Evolutionary conservation across 1,140 invertebrate genomes (phyloP), one percentile per base, ranked within the genome.

Genomic region (Achroia grisella): DNA sequence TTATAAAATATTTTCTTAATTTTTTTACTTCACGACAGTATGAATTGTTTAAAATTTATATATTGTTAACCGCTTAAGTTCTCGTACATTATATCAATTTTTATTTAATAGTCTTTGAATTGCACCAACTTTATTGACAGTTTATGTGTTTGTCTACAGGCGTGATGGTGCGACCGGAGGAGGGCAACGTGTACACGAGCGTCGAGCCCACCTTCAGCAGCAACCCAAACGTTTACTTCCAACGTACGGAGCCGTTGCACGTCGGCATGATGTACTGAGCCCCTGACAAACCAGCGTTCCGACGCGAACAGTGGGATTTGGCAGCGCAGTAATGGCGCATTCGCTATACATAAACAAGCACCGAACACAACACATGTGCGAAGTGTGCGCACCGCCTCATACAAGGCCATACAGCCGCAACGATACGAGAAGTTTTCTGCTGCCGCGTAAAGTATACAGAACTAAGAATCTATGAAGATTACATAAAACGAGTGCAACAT

Each of bases 211-310:
- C 93, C 40, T 86, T 94, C 67, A 94, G 93, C 74, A 92, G 91
- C 70, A 94, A 94, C 87, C 93, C 93, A 42, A 94, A 94, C 84
- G 93, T 94, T 14, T 94, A 91, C 77, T 94, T 94, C 78, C 93
- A 94, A 77, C 89, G 93, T 57, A 89, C 90, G 46, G 91, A 93
- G 88, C 57, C 88, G 88, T 50, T 93, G 60, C 92, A 93, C 88
- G 91, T 91, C 52, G 93, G 93, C 77, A 94, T 94, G 91, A 93
- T 94, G 89, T 94, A 94, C 75, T 94, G 86, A 91, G 74, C 72
- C 53, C 44, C 73, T 74, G 77, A 66, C 74, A 84, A 86, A 68
- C 73, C 78, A 75, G 52, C 69, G 76, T 82, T 85, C 78, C 67
- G 43, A 44, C 46, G 56, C 46, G 78, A 84, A 82, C 78, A 76